A percentile compares a stretch with the other conserved stretches of the same genome.
Evolutionary conservation across 2,797 vertebrate species (phyloP).

Genomic region (Myripristis murdjan): DNA sequence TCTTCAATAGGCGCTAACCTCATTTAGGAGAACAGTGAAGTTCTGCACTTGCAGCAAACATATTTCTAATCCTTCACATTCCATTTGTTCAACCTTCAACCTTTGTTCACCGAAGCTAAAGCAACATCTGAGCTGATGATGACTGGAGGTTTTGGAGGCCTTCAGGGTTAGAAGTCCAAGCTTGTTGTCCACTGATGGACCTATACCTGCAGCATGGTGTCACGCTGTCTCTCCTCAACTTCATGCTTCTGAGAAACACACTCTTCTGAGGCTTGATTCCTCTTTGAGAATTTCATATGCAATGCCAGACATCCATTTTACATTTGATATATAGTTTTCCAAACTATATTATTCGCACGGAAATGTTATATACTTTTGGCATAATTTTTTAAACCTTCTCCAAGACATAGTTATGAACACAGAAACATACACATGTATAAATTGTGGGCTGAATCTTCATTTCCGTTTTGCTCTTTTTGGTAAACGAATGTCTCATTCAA

Average conservation of each 20-base stretch:
- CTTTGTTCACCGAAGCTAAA: constrained; percentile 46
- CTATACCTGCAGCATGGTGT: constrained; percentile 19
- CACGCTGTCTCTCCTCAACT: constrained; percentile 24
- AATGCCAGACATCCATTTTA: constrained; percentile 22
- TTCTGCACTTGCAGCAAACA: constrained; percentile 21
- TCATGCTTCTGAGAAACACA: constrained; percentile 39
- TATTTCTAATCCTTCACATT: constrained; percentile 50
- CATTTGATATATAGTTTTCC: constrained; percentile 22
- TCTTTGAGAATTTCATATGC: constrained; percentile 32
- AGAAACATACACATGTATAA: background rate
- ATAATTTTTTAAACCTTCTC: background rate
- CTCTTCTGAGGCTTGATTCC: constrained; percentile 19
- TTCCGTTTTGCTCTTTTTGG: constrained; percentile 13
- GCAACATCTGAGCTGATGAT: constrained; percentile 5
- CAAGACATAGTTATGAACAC: background rate
- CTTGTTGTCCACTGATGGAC: constrained; percentile 20
- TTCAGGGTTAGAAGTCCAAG: constrained; percentile 47
- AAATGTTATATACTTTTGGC: background rate
- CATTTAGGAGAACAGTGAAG: background rate
- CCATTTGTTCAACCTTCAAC: constrained; percentile 46
- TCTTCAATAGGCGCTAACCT: background rate
- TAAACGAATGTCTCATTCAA: constrained; percentile 47
- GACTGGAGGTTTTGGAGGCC: constrained; percentile 27
- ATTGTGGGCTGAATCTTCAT: constrained; percentile 14
- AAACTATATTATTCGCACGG: constrained; percentile 14